phyloP scores from a whole-genome alignment of 2,797 vertebrate genomes.

The Huso huso region DNA sequence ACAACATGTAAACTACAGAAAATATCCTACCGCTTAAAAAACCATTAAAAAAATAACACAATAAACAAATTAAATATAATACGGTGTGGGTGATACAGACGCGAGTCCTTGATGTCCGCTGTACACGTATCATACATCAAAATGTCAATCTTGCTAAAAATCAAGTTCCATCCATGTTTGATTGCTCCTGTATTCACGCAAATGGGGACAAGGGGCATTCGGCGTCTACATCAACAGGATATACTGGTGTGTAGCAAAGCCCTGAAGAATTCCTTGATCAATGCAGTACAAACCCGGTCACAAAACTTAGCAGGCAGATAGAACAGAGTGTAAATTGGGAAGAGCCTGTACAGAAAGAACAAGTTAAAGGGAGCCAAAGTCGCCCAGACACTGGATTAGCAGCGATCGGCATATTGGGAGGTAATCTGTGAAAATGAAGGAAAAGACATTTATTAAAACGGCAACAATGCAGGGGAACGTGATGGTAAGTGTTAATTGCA shows the following conservation, averaged over 20 bases:
- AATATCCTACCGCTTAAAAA: background rate
- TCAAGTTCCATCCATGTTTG: conserved; percentile 11
- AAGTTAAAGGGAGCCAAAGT: conserved; percentile 32
- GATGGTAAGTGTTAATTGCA: conserved; percentile 55
- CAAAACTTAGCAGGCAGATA: conserved; percentile 9
- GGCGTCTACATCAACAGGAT: conserved; percentile 12
- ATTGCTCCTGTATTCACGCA: conserved; percentile 9
- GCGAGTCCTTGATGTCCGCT: background rate
- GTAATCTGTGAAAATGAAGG: conserved; percentile 68
- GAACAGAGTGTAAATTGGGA: conserved; percentile 27
- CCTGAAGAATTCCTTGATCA: conserved; percentile 20
- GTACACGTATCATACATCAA: conserved; percentile 3
- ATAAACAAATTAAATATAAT: background rate
- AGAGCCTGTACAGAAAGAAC: conserved; percentile 17
- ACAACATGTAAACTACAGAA: background rate
- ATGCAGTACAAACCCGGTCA: conserved; percentile 15
- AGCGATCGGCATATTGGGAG: conserved; percentile 28
- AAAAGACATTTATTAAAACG: conserved; percentile 89
- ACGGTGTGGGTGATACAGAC: background rate
- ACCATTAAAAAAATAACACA: background rate
- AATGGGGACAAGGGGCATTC: background rate
- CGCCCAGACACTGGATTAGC: conserved; percentile 53
- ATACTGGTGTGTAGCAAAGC: conserved; percentile 13
- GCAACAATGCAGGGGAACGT: conserved; percentile 93
- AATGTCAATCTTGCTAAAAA: conserved; percentile 10